These are phyloP conservation scores for Cecropterus lyciades DNA, from an alignment of 1,140 invertebrate species.

Conservation along the genomic window DNA sequence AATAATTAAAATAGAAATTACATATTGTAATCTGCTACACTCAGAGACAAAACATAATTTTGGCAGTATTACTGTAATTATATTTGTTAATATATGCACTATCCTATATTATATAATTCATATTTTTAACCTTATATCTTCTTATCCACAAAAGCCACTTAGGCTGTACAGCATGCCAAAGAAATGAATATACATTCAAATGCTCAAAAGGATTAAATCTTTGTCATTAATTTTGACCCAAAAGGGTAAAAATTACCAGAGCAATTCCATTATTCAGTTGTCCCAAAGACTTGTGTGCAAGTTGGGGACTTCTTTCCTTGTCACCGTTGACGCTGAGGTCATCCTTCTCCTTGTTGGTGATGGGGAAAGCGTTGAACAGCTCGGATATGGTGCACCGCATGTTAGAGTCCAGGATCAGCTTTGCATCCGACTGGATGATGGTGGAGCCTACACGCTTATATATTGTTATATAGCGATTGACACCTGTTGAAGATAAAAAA, in stretches of 20 bases:
- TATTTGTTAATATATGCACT: no score
- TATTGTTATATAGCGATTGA: slow-evolving; percentile 89
- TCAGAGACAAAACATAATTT: no score
- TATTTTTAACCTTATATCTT: no score
- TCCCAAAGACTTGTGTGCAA: slow-evolving; percentile 69
- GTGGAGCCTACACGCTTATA: slow-evolving; percentile 90
- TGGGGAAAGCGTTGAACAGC: slow-evolving; percentile 87
- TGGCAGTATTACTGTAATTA: no score
- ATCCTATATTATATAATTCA: no score
- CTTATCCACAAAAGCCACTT: no score
- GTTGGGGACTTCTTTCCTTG: slow-evolving; percentile 70
- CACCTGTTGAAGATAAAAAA: slow-evolving; percentile 77
- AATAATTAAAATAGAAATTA: no score
- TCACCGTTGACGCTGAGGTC: slow-evolving; percentile 74
- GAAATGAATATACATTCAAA: no score
- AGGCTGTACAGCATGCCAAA: no score
- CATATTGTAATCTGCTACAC: no score
- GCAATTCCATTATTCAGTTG: slow-evolving; percentile 74
- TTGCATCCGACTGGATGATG: slow-evolving; percentile 89
- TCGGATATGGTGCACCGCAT: slow-evolving; percentile 85
- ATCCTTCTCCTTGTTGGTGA: slow-evolving; percentile 88
- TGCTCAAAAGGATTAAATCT: no score
- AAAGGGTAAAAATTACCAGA: slow-evolving; percentile 50
- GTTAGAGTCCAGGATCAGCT: slow-evolving; percentile 86
- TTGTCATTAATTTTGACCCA: no score